Base-by-base conservation (phyloP, 2,797 vertebrate species). In the Lepus oiostolus region DNA sequence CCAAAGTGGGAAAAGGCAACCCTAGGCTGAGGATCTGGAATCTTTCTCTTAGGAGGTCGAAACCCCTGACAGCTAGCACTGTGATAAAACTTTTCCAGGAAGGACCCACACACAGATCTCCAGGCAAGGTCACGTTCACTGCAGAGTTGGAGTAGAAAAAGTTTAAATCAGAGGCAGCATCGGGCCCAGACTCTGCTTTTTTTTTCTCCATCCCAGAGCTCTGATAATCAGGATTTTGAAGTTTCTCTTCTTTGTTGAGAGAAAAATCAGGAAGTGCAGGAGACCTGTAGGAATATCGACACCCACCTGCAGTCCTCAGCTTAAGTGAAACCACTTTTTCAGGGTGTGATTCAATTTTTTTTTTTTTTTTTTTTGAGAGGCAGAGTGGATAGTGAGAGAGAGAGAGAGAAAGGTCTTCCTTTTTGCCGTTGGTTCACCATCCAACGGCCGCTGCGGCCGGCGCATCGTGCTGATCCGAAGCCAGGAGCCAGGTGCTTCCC, bases 321-420 rank as follows among this genome's bases (percentile, higher is more conserved):
- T 68, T 38, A 62, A 80, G 95, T 81, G 65, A 92, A 93, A 82
- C 28, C 58, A 81, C 70, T 35, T 14, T 13, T 47, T 85, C 54
- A 32, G 63, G 32, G 52, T 2, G 1, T 74, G 28, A 68, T 62
- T 88, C 42, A n/a, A 42, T 17, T 6, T 42, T 42, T 42, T 42
- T 42, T 38, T 38, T 38, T 38, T 38, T 38, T 42, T 42, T 42
- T 42, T 42, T 38, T 38, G 38, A 38, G 4, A 38, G 38, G 38
- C 38, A 38, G 38, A 38, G 38, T 38, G 38, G 5, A 38, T 6
- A 38, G 38, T 38, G 38, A 38, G 38, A 38, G 38, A 38, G 38
- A 38, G 3, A 38, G 38, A 38, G 38, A 38, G 5, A 38, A 38
- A 38, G 38, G 38, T 38, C 38, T 38, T 38, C 38, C 38, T 38